These are phyloP conservation scores for Coryphaenoides rupestris DNA, from an alignment of 2,113 vertebrate species.

Conservation along the genomic window DNA sequence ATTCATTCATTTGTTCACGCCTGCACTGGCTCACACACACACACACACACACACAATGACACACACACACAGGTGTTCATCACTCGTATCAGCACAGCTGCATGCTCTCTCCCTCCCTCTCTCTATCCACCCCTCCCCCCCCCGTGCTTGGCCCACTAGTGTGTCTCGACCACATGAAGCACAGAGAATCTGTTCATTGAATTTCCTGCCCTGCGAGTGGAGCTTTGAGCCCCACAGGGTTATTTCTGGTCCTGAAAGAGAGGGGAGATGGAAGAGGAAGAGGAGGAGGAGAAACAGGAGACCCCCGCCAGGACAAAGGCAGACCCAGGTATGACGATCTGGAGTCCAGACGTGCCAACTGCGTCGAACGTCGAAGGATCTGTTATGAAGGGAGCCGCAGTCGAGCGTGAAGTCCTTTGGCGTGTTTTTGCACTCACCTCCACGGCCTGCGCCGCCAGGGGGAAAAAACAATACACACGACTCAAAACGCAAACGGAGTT, in stretches of 20 bases:
- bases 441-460: no score
- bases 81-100: constrained; percentile 20
- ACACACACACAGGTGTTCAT: constrained; percentile 17
- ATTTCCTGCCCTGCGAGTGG: neutral
- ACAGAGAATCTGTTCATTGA: constrained; percentile 8
- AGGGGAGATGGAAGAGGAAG: no score
- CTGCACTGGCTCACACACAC: no score
- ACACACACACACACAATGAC: no score
- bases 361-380: neutral
- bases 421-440: neutral
- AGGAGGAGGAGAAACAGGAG: neutral
- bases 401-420: neutral
- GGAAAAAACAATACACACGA: neutral
- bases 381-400: neutral
- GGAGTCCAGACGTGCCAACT: neutral
- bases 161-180: constrained; percentile 13
- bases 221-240: constrained; percentile 2
- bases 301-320: neutral
- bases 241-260: constrained; percentile 8
- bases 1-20: neutral
- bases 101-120: no score
- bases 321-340: constrained; percentile 10
- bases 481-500: no score
- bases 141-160: neutral
- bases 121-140: no score